Evolutionary conservation across 2,797 vertebrate species (phyloP), one percentile per base, ranked within the genome.

Genomic region (Phylloscopus collybita): DNA sequence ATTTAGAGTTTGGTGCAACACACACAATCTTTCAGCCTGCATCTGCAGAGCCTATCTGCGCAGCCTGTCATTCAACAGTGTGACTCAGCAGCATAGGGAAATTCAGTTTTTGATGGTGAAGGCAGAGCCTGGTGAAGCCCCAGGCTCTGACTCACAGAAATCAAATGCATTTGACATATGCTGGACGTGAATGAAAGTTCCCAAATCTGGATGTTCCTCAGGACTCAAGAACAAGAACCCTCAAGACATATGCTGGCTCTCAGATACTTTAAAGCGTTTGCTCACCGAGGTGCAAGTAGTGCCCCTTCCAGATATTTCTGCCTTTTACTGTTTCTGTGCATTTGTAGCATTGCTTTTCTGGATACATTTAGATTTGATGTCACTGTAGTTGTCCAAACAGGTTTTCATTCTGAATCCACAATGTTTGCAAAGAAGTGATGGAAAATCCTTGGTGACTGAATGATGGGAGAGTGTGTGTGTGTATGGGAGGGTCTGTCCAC

Each of bases 71-170:
- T 57, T 60, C 22, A 25, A 61, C 85, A 89, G 53, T 59, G 50
- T 94, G 92, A 96, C 85, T 95, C 93, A 91, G 90, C 81, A 87
- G 81, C 78, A 74, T 22, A 86, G 66, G 36, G 69, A 86, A 81
- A 78, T 81, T 80, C 76, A 30, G 34, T 25, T 82, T 38, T 2
- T 9, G 50, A 22, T 30, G 36, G 36, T 74, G 67, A 93, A 84
- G 81, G 47, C 84, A 88, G 86, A 65, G 42, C 20, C 81, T 84
- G 51, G 51, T 78, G 65, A 61, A 89, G 50, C 22, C 80, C 42
- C 54, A 90, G 67, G 54, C 57, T 86, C 86, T 93, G 93, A 96
- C 34, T 96, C 95, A 96, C 50, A 80, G 90, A 95, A 66, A 66
- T 18, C 27, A 73, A 89, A 91, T 67, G 57, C 44, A 27, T 92